Conservation (phyloP, 2,113 vertebrate species). For the Protobothrops flavoviridis region DNA sequence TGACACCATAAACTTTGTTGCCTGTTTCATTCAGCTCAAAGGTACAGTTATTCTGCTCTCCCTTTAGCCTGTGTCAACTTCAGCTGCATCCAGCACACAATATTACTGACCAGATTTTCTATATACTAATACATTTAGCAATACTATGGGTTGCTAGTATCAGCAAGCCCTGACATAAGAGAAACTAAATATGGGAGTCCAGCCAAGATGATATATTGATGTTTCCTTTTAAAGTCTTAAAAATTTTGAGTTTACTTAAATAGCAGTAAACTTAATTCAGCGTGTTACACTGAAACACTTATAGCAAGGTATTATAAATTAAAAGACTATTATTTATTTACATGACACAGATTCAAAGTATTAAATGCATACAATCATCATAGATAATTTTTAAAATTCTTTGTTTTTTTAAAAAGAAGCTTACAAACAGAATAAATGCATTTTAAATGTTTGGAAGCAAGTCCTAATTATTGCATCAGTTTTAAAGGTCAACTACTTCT, state of each 20-base stretch:
- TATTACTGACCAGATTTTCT: neutral
- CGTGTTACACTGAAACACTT: neutral
- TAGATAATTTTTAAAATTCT: neutral
- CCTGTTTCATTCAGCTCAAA: neutral
- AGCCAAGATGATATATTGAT: constrained; percentile 21
- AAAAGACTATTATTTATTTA: constrained; percentile 23
- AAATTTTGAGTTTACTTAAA: neutral
- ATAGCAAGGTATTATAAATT: neutral
- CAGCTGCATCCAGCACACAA: neutral
- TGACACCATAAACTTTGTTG: neutral
- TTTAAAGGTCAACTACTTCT: neutral
- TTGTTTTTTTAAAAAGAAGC: constrained; percentile 26
- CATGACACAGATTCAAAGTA: neutral
- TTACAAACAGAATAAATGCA: constrained; percentile 15
- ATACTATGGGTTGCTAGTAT: neutral
- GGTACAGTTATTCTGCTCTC: neutral
- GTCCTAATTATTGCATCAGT: neutral
- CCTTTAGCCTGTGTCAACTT: neutral
- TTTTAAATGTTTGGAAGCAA: constrained; percentile 40
- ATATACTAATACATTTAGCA: neutral
- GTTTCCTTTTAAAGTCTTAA: neutral
- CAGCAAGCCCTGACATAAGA: neutral
- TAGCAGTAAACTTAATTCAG: neutral
- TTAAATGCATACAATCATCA: constrained; percentile 14
- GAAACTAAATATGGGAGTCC: neutral